phyloP scores from a whole-genome alignment of 92 coral and sea anemone species.

The Isaurus tuberculatus region DNA sequence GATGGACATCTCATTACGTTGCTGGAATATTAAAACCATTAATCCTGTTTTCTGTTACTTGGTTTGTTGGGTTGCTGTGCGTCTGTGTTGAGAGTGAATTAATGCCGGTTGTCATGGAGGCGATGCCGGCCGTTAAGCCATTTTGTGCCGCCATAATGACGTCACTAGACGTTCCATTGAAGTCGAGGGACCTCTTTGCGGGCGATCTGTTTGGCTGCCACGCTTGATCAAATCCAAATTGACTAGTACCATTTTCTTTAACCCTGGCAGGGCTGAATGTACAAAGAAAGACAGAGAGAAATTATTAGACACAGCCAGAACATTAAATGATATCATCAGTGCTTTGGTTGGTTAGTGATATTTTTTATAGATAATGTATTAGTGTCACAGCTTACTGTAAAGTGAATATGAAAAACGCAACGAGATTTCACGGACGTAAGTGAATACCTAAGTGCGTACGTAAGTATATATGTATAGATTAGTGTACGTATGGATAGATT shows the following conservation, averaged over 20 bases:
- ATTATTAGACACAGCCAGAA: not conserved
- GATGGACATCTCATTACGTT: not conserved
- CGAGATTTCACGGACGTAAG: not conserved
- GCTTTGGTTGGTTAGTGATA: not conserved
- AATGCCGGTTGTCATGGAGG: slow-evolving; percentile 36
- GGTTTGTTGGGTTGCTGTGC: slow-evolving; percentile 24
- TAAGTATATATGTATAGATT: not conserved
- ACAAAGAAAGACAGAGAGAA: slow-evolving; percentile 46
- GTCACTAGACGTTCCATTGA: slow-evolving; percentile 36
- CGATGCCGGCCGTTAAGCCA: slow-evolving; percentile 43
- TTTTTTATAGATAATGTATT: not conserved
- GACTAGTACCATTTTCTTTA: slow-evolving; percentile 89
- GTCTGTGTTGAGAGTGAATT: slow-evolving; percentile 40
- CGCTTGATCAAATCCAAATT: slow-evolving; percentile 96
- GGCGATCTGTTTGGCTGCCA: slow-evolving; percentile 97
- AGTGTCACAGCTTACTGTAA: not conserved
- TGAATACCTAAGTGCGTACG: not conserved
- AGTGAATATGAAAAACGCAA: not conserved
- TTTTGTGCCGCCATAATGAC: slow-evolving; percentile 48
- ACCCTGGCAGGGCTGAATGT: slow-evolving; percentile 91
- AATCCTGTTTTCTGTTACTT: slow-evolving; percentile 24
- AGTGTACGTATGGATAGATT: not conserved
- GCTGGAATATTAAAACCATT: slow-evolving; percentile 24
- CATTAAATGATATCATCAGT: not conserved
- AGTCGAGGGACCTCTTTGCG: slow-evolving; percentile 63